Evolutionary conservation across 2,113 vertebrate species (phyloP), one percentile per base, ranked within the genome.

Genomic region (Passer domesticus): DNA sequence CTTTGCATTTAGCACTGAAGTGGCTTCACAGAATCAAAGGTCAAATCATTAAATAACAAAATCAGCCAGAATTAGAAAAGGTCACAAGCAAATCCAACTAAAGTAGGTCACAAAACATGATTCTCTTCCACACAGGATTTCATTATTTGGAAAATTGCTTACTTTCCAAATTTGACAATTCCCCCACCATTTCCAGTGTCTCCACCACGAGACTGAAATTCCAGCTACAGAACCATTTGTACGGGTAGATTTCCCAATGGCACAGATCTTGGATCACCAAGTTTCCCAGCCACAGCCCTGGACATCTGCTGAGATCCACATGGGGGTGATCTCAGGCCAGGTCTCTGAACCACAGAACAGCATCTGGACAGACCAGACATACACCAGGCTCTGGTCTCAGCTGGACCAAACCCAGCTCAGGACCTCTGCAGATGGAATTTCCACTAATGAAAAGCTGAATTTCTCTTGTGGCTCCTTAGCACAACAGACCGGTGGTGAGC

Each of bases 31-130:
- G 94, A 98, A 98, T 95, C 90, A 98, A 98, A 98, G 98, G 98
- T 98, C 97, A 98, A 92, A 94, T 92, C 96, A 96, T 97, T 98
- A 98, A 98, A 98, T 97, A 98, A 98, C 96, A 96, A 97, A 97
- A 97, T 69, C 94, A 97, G 96, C 49, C 92, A 92, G 94, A 96
- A 97, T 96, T 96, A 98, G 96, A 97, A 98, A 98, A 98, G 98
- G 98, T 98, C 97, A 97, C 80, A 87, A 86, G 95, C 87, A 95
- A 98, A 89, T 87, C 90, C 81, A 94, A 92, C 72, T 68, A 83
- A 97, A 94, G 55, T 95, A 92, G 92, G 91, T 93, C 95, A 88
- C 89, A 93, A 94, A 94, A 88, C 52, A 78, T 74, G 78, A 95
- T 92, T 95, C 68, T 75, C 41, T 46, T 87, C 21, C 74, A 76